Evolutionary conservation across 2,888 invertebrate species (phyloP).

Genomic region (Epinotia nisella): DNA sequence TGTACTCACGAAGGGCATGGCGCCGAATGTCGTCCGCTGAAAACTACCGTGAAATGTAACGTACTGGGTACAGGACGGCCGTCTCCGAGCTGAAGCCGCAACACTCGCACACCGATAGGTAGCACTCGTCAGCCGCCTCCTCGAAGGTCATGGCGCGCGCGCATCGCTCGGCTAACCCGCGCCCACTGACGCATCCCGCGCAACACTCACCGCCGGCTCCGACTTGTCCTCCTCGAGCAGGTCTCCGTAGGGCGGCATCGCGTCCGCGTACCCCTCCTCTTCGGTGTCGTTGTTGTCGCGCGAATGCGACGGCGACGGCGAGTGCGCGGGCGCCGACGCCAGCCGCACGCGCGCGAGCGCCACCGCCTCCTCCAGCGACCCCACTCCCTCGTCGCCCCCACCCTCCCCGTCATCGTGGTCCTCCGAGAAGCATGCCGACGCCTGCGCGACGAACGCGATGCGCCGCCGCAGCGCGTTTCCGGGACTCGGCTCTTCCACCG

Average conservation of each 20-base stretch:
- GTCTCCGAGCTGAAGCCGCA: slow-evolving; percentile 84
- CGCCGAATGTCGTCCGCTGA: slow-evolving; percentile 67
- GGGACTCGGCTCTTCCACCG: slow-evolving; percentile 77
- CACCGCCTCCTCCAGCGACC: slow-evolving; percentile 83
- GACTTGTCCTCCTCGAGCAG: slow-evolving; percentile 74
- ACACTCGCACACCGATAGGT: slow-evolving; percentile 82
- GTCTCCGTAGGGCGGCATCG: slow-evolving; percentile 83
- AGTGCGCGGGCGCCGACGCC: slow-evolving; percentile 60
- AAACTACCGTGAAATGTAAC: slow-evolving; percentile 80
- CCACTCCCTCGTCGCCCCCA: slow-evolving; percentile 73
- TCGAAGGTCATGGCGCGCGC: slow-evolving; percentile 84
- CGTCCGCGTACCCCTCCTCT: slow-evolving; percentile 77
- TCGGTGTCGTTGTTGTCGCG: slow-evolving; percentile 73
- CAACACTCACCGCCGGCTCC: slow-evolving; percentile 69
- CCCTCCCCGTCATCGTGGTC: slow-evolving; percentile 77
- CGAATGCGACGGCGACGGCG: slow-evolving; percentile 72
- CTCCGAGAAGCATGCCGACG: slow-evolving; percentile 81
- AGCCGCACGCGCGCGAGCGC: slow-evolving; percentile 80
- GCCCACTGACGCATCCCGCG: slow-evolving; percentile 63
- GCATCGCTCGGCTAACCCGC: slow-evolving; percentile 73
- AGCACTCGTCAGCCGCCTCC: slow-evolving; percentile 78
- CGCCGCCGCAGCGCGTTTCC: slow-evolving; percentile 78
- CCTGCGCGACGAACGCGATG: slow-evolving; percentile 83
- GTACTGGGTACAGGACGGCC: slow-evolving; percentile 79
- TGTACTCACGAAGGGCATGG: slow-evolving; percentile 82